Base-by-base conservation (phyloP, 2,113 vertebrate species). In the Otis tarda region DNA sequence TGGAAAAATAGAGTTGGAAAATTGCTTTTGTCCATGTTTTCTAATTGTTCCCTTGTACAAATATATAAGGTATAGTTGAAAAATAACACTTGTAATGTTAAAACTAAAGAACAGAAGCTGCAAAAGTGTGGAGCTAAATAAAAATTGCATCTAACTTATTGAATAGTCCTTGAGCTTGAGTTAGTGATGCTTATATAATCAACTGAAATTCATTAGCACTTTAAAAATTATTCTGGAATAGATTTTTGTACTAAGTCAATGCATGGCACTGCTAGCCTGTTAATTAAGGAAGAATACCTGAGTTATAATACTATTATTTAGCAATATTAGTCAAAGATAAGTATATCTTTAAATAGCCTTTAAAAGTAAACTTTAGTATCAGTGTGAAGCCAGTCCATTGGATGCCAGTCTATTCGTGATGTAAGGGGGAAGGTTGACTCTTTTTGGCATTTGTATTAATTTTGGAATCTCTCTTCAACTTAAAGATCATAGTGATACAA, bases 401-500 rank as follows among this genome's bases (percentile, higher is more conserved):
- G 14, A 43, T 77, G 14, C 3, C 37, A 37, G 37, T 37, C 37
- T 7, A 37, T 73, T 87, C 4, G 1, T 79, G 49, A 50, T 93
- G 6, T 74, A 67, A 73, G 49, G 25, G 60, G n/a, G 12, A 67
- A 73, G 27, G 25, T 20, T 75, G 31, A 88, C 45, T 71, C 52
- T 64, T 70, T 74, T 74, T 57, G 28, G 49, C 25, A 77, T 89
- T 93, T 70, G 31, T 69, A 83, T 63, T 96, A 70, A 89, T 92
- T 94, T 64, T 79, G 47, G 39, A 94, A 95, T 91, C 24, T 96
- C 87, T 95, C 74, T 94, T 92, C 95, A 64, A 94, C 49, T 85
- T 95, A 59, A 95, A 98, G 97, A 91, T 95, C 80, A 91, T 76
- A 92, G 77, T 68, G 95, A 96, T 93, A 49, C 69, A 93, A 83